Evolutionary conservation across 2,888 invertebrate species (phyloP).

Genomic region (Spilosoma lubricipeda): DNA sequence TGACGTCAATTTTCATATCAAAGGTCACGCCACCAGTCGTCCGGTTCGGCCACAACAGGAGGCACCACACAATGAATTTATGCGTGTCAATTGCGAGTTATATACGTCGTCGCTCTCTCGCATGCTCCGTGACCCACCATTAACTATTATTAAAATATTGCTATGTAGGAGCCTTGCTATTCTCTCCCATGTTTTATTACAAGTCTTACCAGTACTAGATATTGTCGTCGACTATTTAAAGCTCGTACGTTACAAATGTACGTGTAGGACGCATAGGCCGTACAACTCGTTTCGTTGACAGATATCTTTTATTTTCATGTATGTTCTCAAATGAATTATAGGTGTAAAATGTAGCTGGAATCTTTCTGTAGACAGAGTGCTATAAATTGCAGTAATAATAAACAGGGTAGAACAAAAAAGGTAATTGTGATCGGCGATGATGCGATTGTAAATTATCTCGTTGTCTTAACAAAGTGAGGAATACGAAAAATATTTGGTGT

Average conservation of each 20-base stretch:
- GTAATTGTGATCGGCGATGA: conserved; percentile 65
- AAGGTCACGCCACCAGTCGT: conserved; percentile 59
- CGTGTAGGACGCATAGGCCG: conserved; percentile 72
- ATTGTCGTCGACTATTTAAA: conserved; percentile 83
- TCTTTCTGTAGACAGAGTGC: conserved; percentile 68
- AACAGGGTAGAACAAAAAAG: conserved; percentile 62
- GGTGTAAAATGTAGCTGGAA: conserved; percentile 76
- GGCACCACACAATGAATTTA: conserved; percentile 76
- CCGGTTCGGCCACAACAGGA: conserved; percentile 63
- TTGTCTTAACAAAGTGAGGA: conserved; percentile 31
- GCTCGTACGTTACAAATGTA: conserved; percentile 80
- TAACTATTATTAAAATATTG: conserved; percentile 86
- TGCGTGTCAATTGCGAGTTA: conserved; percentile 81
- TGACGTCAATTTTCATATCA: conserved; percentile 64
- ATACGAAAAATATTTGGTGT: conserved; percentile 19
- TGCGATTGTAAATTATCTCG: conserved; percentile 55
- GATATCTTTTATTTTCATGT: conserved; percentile 69
- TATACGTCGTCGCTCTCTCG: conserved; percentile 80
- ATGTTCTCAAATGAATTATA: conserved; percentile 77
- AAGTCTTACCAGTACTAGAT: conserved; percentile 72
- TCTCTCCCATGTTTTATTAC: conserved; percentile 84
- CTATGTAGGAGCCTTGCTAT: conserved; percentile 80
- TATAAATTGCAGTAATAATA: conserved; percentile 76
- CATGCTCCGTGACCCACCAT: conserved; percentile 80
- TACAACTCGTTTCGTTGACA: conserved; percentile 64